Evolutionary conservation across 1,140 invertebrate species (phyloP).

Genomic region (Drosophila parvula): DNA sequence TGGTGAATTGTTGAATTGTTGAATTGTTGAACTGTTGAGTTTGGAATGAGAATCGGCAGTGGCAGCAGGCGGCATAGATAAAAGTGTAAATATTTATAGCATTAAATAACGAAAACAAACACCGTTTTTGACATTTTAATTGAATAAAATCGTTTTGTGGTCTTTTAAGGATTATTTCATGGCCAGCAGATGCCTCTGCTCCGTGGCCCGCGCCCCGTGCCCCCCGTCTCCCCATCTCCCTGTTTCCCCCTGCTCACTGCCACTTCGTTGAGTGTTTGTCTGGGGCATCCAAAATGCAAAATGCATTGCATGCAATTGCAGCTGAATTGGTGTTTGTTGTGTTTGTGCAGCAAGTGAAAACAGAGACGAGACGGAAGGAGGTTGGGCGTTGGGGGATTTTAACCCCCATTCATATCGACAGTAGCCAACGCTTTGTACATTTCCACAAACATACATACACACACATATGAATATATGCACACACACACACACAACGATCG

Average conservation of each 20-base stretch:
- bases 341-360: slow-evolving; percentile 62
- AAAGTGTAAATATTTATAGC: slow-evolving; percentile 77
- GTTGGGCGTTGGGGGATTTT: background rate
- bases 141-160: slow-evolving; percentile 82
- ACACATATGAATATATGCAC: background rate
- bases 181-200: slow-evolving; percentile 55
- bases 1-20: slow-evolving; percentile 9
- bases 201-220: background rate
- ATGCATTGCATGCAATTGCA: slow-evolving; percentile 61
- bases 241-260: too few species aligned
- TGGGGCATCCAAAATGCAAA: slow-evolving; percentile 55
- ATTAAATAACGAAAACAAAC: slow-evolving; percentile 80
- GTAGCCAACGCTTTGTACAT: slow-evolving; percentile 22
- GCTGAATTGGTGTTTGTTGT: slow-evolving; percentile 61
- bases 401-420: slow-evolving; percentile 12
- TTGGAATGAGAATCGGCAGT: background rate
- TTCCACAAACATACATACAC: background rate
- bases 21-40: slow-evolving; percentile 7
- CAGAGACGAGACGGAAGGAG: slow-evolving; percentile 1
- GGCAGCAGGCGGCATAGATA: slow-evolving; percentile 30
- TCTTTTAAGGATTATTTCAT: slow-evolving; percentile 82
- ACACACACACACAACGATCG: slow-evolving; percentile 13
- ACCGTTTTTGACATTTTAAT: slow-evolving; percentile 81
- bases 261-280: slow-evolving; percentile 52
- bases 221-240: too few species aligned